Base-by-base conservation (phyloP, 2,888 invertebrate genomes). In the Entomobrya proxima region DNA sequence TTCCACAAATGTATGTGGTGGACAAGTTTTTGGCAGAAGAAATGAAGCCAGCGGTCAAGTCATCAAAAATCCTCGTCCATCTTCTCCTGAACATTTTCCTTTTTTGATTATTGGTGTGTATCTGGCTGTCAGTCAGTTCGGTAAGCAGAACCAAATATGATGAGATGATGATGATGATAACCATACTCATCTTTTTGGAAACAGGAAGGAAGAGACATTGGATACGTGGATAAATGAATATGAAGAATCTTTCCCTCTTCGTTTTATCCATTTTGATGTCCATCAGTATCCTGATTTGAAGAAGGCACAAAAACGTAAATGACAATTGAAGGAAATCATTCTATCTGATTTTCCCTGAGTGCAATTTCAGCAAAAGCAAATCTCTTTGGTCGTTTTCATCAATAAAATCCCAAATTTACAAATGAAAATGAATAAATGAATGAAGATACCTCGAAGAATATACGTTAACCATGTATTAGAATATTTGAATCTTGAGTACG, bases 11-110 rank as follows among this genome's bases (percentile, higher is more conserved):
- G n/a, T 61, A 61, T 61, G 61, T 61, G n/a, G n/a, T n/a, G 15
- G 40, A 69, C 87, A 88, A 89, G 82, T 88, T 88, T 88, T 89
- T 88, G 88, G 88, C 86, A 88, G 87, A 84, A 81, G 87, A 89
- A 88, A 89, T 88, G 89, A 89, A 89, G 89, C 88, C 77, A 89
- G 89, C 88, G 88, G 90, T 88, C 89, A 90, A 89, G 88, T 87
- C 88, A 89, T 89, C 88, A 89, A 89, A 89, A 88, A 83, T 52
- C 80, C 18, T 61, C 61, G 21, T 69, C 40, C 40, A 69, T 69
- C 44, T 69, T 40, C 21, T 69, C 44, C 15, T 61, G 35, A 61
- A 32, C 61, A 32, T 32, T 61, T 61, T 55, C 52, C 44, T n/a
- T 81, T 58, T 72, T 67, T 79, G 55, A 55, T 81, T 72, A 81